Conservation (phyloP, 2,113 vertebrate species). For the Phylloscopus whistleri region DNA sequence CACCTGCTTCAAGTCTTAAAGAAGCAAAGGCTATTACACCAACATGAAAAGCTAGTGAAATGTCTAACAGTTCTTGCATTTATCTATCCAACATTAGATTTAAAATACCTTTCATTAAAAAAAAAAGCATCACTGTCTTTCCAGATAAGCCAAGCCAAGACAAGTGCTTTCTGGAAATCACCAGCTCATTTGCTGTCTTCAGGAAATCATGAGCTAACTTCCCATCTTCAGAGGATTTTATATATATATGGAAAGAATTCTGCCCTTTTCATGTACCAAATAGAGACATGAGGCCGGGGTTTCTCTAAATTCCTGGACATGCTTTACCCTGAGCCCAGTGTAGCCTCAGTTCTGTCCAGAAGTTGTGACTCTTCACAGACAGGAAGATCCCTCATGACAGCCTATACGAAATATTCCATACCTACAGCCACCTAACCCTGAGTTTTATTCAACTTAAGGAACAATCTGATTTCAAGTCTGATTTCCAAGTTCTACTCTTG, state of each 20-base stretch:
- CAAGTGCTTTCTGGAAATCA: not conserved
- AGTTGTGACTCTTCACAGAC: not conserved
- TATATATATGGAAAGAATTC: not conserved
- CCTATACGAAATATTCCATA: not conserved
- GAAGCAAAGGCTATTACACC: not conserved
- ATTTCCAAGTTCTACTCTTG: not conserved
- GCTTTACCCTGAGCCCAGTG: not conserved
- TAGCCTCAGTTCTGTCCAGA: not conserved
- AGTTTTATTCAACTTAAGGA: not conserved
- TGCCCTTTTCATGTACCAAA: not conserved
- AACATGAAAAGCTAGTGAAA: not conserved
- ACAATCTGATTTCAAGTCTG: not conserved
- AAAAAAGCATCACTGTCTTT: not conserved
- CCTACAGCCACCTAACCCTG: not conserved
- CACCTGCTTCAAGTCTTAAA: not conserved
- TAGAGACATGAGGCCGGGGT: not conserved
- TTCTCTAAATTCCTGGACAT: not conserved
- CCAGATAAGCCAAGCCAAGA: not conserved
- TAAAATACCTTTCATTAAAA: not conserved
- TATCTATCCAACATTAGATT: not conserved
- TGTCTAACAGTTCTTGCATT: not conserved
- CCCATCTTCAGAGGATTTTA: not conserved
- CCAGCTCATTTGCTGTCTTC: not conserved
- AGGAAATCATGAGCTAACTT: not conserved
- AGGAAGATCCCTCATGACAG: not conserved